Evolutionary conservation across 2,888 invertebrate genomes (phyloP), one percentile per base, ranked within the genome.

Genomic region (Frankliniella fusca): DNA sequence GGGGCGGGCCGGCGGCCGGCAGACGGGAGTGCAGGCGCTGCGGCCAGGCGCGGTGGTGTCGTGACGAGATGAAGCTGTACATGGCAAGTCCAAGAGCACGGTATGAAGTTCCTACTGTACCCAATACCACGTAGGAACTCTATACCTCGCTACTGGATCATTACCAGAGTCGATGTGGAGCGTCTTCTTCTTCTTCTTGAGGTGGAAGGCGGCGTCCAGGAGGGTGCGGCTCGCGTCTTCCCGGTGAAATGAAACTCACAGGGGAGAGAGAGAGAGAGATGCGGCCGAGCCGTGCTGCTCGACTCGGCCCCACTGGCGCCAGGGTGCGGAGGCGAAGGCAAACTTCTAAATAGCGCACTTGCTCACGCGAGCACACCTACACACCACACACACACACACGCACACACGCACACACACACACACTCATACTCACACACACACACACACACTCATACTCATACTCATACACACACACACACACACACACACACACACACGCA

Each of bases 101-200:
- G 96, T 96, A 96, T 96, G 96, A 96, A 96, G 96, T 96, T 96
- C 96, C 96, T 96, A 96, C 96, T 93, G 90, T 90, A 89, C 80
- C 89, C 88, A 90, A 90, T 89, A 86, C 89, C 91, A 94, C 95
- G 96, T 96, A 96, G 96, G 96, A 96, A 96, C 96, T 96, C 95
- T 38, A 38, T 38, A 38, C 38, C 38, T 38, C 96, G 96, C 96
- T 96, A 92, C 94, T 95, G 95, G 86, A 76, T 76, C 70, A 27
- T 38, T 76, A 76, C 70, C 70, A 76, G 70, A 27, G 70, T 76
- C 27, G 70, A 27, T 7, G 23, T 12, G 70, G 38, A 12, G 70
- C 70, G 70, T 23, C 27, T 12, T 11, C 70, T 27, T 27, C 10
- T 23, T 76, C 23, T 3, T 10, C 70, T 38, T 10, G 10, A 23